A percentile compares a stretch with the other conserved stretches of the same genome.
Conservation (phyloP, 2,888 invertebrate species). For the Cepaea hortensis region DNA sequence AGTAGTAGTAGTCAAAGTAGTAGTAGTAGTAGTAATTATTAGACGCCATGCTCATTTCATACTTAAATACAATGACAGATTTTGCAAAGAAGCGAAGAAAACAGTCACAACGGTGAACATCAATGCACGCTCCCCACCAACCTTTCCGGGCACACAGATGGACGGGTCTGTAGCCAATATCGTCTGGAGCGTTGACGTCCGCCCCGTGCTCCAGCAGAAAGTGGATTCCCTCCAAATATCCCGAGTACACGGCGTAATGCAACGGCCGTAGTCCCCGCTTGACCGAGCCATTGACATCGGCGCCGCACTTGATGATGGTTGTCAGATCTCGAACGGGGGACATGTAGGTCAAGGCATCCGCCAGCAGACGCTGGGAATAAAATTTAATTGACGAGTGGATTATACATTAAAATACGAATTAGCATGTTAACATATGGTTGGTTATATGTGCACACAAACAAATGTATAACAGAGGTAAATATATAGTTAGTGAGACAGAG, state of each 20-base stretch:
- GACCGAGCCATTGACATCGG: slow-evolving; percentile 84
- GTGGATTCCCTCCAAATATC: slow-evolving; percentile 85
- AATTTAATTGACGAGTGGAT: neutral
- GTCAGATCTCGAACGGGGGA: slow-evolving; percentile 90
- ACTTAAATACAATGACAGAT: no score
- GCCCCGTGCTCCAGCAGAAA: slow-evolving; percentile 84
- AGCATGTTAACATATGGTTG: no score
- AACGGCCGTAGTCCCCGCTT: slow-evolving; percentile 91
- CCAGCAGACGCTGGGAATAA: slow-evolving; percentile 86
- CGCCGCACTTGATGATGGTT: slow-evolving; percentile 88
- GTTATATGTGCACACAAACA: no score
- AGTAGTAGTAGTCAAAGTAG: no score
- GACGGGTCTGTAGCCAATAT: slow-evolving; percentile 92
- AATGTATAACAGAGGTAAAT: no score
- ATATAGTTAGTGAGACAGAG: no score
- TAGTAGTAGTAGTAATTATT: no score
- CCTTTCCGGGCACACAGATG: slow-evolving; percentile 94
- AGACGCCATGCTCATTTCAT: no score
- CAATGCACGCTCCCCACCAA: slow-evolving; percentile 49
- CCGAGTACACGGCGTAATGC: slow-evolving; percentile 94
- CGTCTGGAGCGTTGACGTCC: slow-evolving; percentile 82
- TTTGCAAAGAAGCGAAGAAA: no score
- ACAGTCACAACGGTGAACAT: no score
- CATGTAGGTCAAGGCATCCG: slow-evolving; percentile 92
- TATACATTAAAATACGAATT: no score